These are phyloP conservation scores for Gymnoscopelus microlampas DNA, from an alignment of 2,797 vertebrate species.

Conservation along the genomic window DNA sequence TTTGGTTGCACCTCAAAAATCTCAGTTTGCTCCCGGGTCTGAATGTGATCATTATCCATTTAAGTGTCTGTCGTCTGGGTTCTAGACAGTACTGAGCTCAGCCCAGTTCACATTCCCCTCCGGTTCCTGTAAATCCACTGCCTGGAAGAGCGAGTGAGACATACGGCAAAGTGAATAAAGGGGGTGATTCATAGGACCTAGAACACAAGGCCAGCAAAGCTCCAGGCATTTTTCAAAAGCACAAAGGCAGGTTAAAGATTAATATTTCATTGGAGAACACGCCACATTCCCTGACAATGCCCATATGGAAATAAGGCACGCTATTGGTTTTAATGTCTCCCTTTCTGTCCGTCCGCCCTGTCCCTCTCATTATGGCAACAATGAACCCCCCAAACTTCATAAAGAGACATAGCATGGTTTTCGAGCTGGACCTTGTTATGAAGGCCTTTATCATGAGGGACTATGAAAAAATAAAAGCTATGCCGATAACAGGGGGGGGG, in stretches of 20 bases:
- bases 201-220: slow-evolving; percentile 8
- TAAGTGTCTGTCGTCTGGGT: not conserved
- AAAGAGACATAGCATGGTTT: slow-evolving; percentile 35
- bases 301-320: not conserved
- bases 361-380: slow-evolving; percentile 23
- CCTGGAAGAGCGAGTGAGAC: too few relatives aligned
- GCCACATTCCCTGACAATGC: slow-evolving; percentile 20
- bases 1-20: not conserved
- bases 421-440: slow-evolving; percentile 41
- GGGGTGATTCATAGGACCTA: not conserved
- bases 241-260: slow-evolving; percentile 18
- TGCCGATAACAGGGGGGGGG: slow-evolving; percentile 55
- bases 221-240: not conserved
- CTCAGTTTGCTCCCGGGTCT: not conserved
- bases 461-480: slow-evolving; percentile 66
- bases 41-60: not conserved
- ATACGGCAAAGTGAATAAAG: not conserved
- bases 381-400: not conserved
- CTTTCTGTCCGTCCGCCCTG: not conserved
- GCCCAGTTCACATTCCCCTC: not conserved
- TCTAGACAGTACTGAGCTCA: not conserved
- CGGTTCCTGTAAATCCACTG: not conserved
- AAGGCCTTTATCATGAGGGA: slow-evolving; percentile 63
- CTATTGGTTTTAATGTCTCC: not conserved
- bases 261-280: slow-evolving; percentile 17